phyloP scores from a whole-genome alignment of 2,113 vertebrate species.

The Rattus norvegicus region GRCr8 NC_086022.1:47194001-47194500 shows the following conservation, averaged over 20 bases:
- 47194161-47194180: too few relatives aligned
- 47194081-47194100: neutral
- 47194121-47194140: neutral
- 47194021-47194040: neutral
- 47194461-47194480: constrained; percentile 23
- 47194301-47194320: neutral
- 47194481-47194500: neutral
- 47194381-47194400: neutral
- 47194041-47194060: neutral
- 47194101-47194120: neutral
- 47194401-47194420: neutral
- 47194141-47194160: neutral
- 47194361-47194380: neutral
- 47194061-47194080: neutral
- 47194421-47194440: neutral
- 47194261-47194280: too few relatives aligned
- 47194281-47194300: neutral
- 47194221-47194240: neutral
- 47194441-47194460: constrained; percentile 53
- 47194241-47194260: neutral
- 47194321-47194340: neutral
- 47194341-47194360: neutral
- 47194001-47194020: constrained; percentile 27
- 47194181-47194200: neutral
- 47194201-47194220: neutral